Percentiles rank a stretch among this genome's conserved stretches.
Conservation (phyloP, 1,140 invertebrate species). For the Pseudomyrmex dendroicus region DNA sequence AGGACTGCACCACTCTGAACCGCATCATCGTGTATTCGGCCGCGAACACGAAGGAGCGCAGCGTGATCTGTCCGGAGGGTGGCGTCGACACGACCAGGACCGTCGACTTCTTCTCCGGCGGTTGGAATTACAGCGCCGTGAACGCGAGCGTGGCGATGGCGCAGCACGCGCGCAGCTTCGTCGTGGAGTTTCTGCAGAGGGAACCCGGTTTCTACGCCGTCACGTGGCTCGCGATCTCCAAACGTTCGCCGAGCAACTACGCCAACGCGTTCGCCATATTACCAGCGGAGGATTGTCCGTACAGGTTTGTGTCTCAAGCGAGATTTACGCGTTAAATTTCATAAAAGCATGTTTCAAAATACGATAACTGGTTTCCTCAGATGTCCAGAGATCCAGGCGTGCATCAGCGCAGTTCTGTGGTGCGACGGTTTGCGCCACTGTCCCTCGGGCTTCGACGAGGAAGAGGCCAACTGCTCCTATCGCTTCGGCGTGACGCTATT, state of each 20-base stretch:
- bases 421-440: conserved; percentile 90
- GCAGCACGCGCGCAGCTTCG: conserved; percentile 88
- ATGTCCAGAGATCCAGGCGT: conserved; percentile 90
- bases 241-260: conserved; percentile 85
- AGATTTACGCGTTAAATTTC: neutral
- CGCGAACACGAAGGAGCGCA: conserved; percentile 86
- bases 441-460: conserved; percentile 91
- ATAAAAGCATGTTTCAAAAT: no score
- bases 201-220: conserved; percentile 90
- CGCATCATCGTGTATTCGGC: conserved; percentile 91
- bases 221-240: conserved; percentile 92
- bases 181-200: conserved; percentile 89
- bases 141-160: conserved; percentile 80
- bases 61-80: conserved; percentile 88
- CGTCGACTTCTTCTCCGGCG: conserved; percentile 91
- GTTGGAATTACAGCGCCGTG: conserved; percentile 87
- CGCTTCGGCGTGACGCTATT: conserved; percentile 88
- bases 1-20: conserved; percentile 89
- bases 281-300: conserved; percentile 88
- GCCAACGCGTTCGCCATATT: conserved; percentile 86
- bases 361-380: conserved; percentile 72
- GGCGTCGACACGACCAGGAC: conserved; percentile 76
- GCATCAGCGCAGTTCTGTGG: conserved; percentile 90
- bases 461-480: conserved; percentile 89
- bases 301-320: conserved; percentile 85